A percentile compares a stretch with the other conserved stretches of the same genome.
Conservation (phyloP, 2,888 invertebrate genomes). For the Scelioninae gen. 2 region DNA sequence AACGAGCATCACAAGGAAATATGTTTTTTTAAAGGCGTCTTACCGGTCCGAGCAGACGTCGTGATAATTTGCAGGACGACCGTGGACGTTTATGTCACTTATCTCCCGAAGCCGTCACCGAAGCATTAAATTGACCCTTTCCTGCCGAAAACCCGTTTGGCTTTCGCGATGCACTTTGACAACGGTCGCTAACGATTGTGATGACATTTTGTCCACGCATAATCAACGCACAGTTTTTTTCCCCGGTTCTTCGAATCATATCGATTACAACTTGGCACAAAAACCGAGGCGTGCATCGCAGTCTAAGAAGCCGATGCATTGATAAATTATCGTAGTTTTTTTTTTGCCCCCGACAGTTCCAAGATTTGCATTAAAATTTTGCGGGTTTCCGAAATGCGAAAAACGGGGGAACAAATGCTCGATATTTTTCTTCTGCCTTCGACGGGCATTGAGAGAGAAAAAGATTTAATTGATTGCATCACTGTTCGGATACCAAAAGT, state of each 20-base stretch:
- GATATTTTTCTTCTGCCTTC: no score
- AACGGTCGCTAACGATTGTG: conserved; percentile 28
- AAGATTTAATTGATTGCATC: no score
- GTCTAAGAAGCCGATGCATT: conserved; percentile 2
- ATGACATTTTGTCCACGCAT: conserved; percentile 18
- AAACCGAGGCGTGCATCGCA: not conserved
- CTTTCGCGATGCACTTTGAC: conserved; percentile 15
- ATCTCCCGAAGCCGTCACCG: not conserved
- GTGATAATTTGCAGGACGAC: conserved; percentile 9
- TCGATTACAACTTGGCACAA: not conserved
- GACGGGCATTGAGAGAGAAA: no score
- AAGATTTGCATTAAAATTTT: not conserved
- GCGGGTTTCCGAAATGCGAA: not conserved
- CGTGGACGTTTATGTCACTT: conserved; percentile 7
- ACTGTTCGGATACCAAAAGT: not conserved
- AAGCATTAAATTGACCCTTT: conserved; percentile 16
- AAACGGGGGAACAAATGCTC: not conserved
- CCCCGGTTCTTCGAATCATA: not conserved
- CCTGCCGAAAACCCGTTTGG: conserved; percentile 15
- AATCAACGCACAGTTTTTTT: conserved; percentile 22
- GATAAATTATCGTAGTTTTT: not conserved
- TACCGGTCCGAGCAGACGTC: not conserved
- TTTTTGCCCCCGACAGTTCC: no score
- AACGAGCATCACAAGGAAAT: conserved; percentile 25
- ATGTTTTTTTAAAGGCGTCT: conserved; percentile 8